These are phyloP conservation scores for Aporophyla lueneburgensis DNA, from an alignment of 2,888 invertebrate species.

Conservation along the genomic window DNA sequence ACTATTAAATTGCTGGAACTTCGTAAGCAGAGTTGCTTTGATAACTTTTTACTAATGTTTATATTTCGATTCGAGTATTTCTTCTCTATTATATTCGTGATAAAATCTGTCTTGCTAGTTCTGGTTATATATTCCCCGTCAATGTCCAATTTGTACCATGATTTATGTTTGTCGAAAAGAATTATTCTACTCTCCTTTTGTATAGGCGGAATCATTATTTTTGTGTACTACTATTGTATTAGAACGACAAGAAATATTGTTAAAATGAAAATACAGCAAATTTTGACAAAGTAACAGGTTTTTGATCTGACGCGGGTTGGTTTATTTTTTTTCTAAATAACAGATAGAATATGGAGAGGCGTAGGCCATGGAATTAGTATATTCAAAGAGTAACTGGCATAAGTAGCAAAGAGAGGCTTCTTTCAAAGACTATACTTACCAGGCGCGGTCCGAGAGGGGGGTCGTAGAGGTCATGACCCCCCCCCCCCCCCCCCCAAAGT, in stretches of 20 bases:
- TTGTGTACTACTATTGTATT: neutral
- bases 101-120: neutral
- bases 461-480: no score
- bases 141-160: conserved; percentile 76
- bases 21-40: neutral
- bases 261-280: neutral
- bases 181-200: neutral
- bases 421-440: conserved; percentile 6
- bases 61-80: neutral
- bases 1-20: neutral
- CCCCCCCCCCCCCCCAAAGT: no score
- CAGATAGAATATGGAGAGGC: neutral
- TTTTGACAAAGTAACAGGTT: conserved; percentile 7
- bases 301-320: neutral
- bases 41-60: neutral
- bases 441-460: no score
- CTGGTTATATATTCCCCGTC: conserved; percentile 72
- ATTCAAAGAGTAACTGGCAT: neutral
- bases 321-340: neutral
- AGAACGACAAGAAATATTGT: conserved; percentile 10
- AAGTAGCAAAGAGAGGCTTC: neutral
- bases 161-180: conserved; percentile 73
- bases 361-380: neutral
- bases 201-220: conserved; percentile 36
- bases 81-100: neutral